Conservation (phyloP, 2,113 vertebrate species). For the Hippocampus mohnikei region DNA sequence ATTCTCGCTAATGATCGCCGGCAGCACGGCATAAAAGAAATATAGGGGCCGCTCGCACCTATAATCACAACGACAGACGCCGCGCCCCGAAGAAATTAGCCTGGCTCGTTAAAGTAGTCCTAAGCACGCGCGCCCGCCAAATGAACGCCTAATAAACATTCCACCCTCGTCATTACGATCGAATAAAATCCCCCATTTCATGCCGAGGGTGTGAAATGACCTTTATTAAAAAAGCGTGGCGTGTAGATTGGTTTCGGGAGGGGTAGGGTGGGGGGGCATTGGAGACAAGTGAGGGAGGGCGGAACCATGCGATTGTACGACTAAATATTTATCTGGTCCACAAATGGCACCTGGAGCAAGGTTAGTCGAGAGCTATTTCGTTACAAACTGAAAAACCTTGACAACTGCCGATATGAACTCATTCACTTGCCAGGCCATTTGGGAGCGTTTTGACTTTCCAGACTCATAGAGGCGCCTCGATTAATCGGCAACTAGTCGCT, state of each 20-base stretch:
- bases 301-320: slow-evolving; percentile 32
- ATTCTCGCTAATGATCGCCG: slow-evolving; percentile 29
- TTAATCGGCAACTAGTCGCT: no score
- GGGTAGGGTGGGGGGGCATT: no score
- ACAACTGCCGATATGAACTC: no score
- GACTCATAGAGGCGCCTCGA: no score
- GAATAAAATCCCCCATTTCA: slow-evolving; percentile 32
- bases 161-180: slow-evolving; percentile 25
- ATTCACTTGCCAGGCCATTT: no score
- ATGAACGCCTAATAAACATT: slow-evolving; percentile 42
- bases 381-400: background rate
- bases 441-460: no score
- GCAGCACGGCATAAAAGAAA: slow-evolving; percentile 29
- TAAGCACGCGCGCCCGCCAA: slow-evolving; percentile 32
- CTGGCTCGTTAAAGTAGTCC: slow-evolving; percentile 38
- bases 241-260: slow-evolving; percentile 22
- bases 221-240: slow-evolving; percentile 39
- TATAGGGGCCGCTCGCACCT: slow-evolving; percentile 21
- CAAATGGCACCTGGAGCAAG: slow-evolving; percentile 30
- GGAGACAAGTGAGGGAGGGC: background rate
- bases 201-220: slow-evolving; percentile 39
- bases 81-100: slow-evolving; percentile 28
- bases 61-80: slow-evolving; percentile 28
- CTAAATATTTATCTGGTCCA: slow-evolving; percentile 47
- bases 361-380: background rate